These are phyloP conservation scores for Pasiphila rectangulata DNA, from an alignment of 2,888 invertebrate species.

Conservation along the genomic window DNA sequence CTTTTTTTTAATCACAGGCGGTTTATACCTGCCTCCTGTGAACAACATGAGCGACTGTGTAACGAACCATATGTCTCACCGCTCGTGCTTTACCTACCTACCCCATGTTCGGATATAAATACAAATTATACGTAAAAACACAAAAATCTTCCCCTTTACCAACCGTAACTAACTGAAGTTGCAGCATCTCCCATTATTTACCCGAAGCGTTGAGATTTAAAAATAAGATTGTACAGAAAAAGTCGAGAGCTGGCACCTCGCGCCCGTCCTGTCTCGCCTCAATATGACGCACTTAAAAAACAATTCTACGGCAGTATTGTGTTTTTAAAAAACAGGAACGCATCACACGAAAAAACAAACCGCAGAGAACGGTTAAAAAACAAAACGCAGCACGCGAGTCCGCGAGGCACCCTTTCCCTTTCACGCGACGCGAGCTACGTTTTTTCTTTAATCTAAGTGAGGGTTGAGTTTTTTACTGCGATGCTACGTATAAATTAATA, in stretches of 20 bases:
- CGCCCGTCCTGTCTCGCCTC: conserved; percentile 61
- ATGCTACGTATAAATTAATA: conserved; percentile 80
- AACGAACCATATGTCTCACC: conserved; percentile 68
- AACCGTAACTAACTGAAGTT: conserved; percentile 72
- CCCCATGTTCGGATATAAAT: conserved; percentile 55
- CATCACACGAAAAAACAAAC: conserved; percentile 76
- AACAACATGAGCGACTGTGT: conserved; percentile 53
- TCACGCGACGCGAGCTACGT: conserved; percentile 76
- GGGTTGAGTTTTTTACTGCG: conserved; percentile 76
- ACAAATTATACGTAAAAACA: conserved; percentile 55
- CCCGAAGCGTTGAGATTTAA: conserved; percentile 66
- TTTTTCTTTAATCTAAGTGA: conserved; percentile 68
- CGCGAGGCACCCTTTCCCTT: conserved; percentile 78
- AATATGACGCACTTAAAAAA: conserved; percentile 77
- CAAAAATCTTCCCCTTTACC: conserved; percentile 63
- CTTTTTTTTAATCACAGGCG: conserved; percentile 4
- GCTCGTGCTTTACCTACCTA: conserved; percentile 65
- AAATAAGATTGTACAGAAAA: conserved; percentile 69
- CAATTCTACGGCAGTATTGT: conserved; percentile 71
- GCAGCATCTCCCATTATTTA: conserved; percentile 64
- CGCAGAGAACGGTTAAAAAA: conserved; percentile 77
- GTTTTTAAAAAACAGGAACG: conserved; percentile 78
- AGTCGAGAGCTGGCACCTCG: conserved; percentile 64
- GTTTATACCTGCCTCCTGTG: conserved; percentile 50
- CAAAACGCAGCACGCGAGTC: conserved; percentile 77